Evolutionary conservation across 2,888 invertebrate species (phyloP).

Genomic region (Eugnorisma glareosa): DNA sequence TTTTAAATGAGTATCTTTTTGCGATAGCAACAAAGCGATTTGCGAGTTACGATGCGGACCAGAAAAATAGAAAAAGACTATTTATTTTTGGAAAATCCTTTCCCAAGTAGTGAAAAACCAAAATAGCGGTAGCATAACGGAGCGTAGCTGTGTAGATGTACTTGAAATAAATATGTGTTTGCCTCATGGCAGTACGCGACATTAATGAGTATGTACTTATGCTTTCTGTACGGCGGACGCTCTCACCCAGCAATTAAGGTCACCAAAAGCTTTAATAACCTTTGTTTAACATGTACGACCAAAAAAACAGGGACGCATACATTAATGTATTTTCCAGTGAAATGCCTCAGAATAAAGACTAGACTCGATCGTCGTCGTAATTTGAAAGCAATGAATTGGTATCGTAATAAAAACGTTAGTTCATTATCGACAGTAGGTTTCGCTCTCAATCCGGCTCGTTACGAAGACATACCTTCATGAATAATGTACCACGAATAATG

Average conservation of each 20-base stretch:
- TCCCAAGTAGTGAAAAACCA: conserved; percentile 12
- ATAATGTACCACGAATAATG: conserved; percentile 88
- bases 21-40: not conserved
- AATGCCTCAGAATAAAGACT: conserved; percentile 45
- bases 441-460: conserved; percentile 86
- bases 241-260: conserved; percentile 53
- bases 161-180: conserved; percentile 40
- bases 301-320: conserved; percentile 56
- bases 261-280: conserved; percentile 58
- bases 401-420: conserved; percentile 83
- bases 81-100: not conserved
- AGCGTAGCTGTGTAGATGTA: conserved; percentile 1
- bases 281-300: conserved; percentile 49
- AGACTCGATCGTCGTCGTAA: conserved; percentile 60
- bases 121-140: conserved; percentile 2
- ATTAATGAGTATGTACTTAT: conserved; percentile 47
- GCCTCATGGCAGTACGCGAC: conserved; percentile 17
- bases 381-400: conserved; percentile 78
- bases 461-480: conserved; percentile 86
- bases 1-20: not conserved
- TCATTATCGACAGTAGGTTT: conserved; percentile 86
- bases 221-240: conserved; percentile 31
- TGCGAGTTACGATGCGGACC: not conserved
- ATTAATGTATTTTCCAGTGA: conserved; percentile 58
- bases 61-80: not conserved